Evolutionary conservation across 2,888 invertebrate species (phyloP), one percentile per base, ranked within the genome.

Genomic region (Aphodius granarius): DNA sequence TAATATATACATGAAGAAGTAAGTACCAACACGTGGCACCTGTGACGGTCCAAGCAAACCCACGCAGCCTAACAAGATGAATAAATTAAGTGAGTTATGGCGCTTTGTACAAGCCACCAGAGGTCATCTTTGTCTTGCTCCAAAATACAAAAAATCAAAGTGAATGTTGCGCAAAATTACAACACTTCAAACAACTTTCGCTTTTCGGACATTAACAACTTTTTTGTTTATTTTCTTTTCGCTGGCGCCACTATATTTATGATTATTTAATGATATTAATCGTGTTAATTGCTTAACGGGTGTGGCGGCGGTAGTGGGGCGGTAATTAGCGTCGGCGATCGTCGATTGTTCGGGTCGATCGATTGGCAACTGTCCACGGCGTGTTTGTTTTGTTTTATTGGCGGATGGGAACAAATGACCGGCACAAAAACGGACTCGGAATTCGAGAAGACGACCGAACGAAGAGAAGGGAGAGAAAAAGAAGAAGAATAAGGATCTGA

Each of bases 401-500:
- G 43, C 13, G 1, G 43, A n/a, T 18, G 68, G 19, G 68, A 68
- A 68, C 68, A 9, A 20, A 22, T 22, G 68, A 68, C 19, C 22
- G 68, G 9, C 21, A 63, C 72, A 20, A 20, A 63, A 64, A 63
- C 72, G 63, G 63, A 72, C 63, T 63, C 63, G 17, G 21, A 63
- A 64, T 66, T 17, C 72, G 20, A 63, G 43, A 43, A 18, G 71
- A 71, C 13, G 23, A 71, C 19, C 16, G 16, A 16, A 16, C 16
- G 17, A 71, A 16, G 23, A 71, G 43, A 43, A 22, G 71, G 23
- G n/a, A 15, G 18, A 22, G 20, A 65, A 68, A 65, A 20, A 71
- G 23, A 63, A 73, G 62, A 43, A 74, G 22, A 18, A 43, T 6
- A 23, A 71, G 72, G 77, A 77, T 73, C 73, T 73, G 76, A 76